phyloP scores from a whole-genome alignment of 2,888 invertebrate genomes.

The Colostygia pectinataria region DNA sequence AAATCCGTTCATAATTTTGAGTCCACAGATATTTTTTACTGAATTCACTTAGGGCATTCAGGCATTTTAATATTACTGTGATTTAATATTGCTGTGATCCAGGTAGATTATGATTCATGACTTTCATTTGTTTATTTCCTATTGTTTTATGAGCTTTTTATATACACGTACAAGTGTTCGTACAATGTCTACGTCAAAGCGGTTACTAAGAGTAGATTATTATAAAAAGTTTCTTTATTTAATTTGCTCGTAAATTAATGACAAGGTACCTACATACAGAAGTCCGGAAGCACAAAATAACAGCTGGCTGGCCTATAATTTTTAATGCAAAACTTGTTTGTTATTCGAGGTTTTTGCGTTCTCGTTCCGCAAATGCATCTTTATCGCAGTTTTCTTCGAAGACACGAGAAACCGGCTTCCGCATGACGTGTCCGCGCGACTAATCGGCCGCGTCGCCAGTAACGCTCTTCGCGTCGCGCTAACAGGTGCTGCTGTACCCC shows the following conservation, averaged over 20 bases:
- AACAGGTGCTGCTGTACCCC: conserved; percentile 70
- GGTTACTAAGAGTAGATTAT: too few species aligned
- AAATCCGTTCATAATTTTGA: conserved; percentile 22
- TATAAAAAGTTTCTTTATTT: too few species aligned
- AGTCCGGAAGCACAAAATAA: conserved; percentile 1
- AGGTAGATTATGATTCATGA: too few species aligned
- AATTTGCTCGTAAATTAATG: too few species aligned
- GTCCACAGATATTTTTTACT: background rate
- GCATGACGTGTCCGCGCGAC: conserved; percentile 74
- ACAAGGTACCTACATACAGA: too few species aligned
- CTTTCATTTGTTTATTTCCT: too few species aligned
- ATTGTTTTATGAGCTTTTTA: too few species aligned
- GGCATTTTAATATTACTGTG: too few species aligned
- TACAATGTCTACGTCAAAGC: too few species aligned
- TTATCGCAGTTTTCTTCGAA: conserved; percentile 67
- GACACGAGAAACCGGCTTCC: conserved; percentile 76
- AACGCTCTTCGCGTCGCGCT: conserved; percentile 72
- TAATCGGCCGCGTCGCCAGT: conserved; percentile 73
- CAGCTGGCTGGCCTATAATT: background rate
- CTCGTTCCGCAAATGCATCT: conserved; percentile 51
- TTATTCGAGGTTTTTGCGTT: conserved; percentile 37
- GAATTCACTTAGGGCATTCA: too few species aligned
- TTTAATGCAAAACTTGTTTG: conserved; percentile 4
- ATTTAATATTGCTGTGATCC: too few species aligned
- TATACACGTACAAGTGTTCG: too few species aligned